Evolutionary conservation across 2,888 invertebrate species (phyloP), one percentile per base, ranked within the genome.

Genomic region (Meiosimyza decipiens): DNA sequence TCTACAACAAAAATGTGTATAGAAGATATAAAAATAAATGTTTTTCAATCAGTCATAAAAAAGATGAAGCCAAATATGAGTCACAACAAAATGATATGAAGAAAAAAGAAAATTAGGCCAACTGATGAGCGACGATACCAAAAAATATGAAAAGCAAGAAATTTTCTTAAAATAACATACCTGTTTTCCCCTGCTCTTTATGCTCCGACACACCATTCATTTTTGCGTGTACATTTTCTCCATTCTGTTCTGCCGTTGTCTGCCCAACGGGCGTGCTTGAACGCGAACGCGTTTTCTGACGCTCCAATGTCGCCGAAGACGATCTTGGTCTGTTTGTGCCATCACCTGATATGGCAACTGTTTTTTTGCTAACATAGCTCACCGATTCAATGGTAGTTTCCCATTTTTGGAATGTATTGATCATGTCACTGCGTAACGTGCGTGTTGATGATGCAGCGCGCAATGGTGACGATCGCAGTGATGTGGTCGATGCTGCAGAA

Each of bases 361-460:
- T 84, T 78, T 86, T 85, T 72, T 82, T 85, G 79, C 85, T 84
- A 73, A 87, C 84, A 79, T 85, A 87, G 74, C 85, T 86, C 69
- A 87, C 83, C 49, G 87, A 86, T 75, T 87, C 87, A 5, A 87
- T 80, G 28, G 86, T 87, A 18, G 87, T 87, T 75, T 87, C 86
- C 87, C 87, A 87, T 79, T 86, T 87, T 75, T 87, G 85, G 73
- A 85, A 86, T 62, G 86, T 84, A 77, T 85, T 87, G 74, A 86
- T 86, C 50, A 81, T 82, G 73, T 85, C 86, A 73, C 84, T 83
- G 64, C 85, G 83, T 2, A 86, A 75, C 15, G 83, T 80, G n/a
- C 83, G 79, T 28, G 76, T 77, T 6, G 80, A 78, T 3, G 75
- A 74, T 49, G 68, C 67, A 28, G 70, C 67, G 15, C 80, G 77